Evolutionary conservation across 2,888 invertebrate species (phyloP).

Genomic region (Escarpia spicata): DNA sequence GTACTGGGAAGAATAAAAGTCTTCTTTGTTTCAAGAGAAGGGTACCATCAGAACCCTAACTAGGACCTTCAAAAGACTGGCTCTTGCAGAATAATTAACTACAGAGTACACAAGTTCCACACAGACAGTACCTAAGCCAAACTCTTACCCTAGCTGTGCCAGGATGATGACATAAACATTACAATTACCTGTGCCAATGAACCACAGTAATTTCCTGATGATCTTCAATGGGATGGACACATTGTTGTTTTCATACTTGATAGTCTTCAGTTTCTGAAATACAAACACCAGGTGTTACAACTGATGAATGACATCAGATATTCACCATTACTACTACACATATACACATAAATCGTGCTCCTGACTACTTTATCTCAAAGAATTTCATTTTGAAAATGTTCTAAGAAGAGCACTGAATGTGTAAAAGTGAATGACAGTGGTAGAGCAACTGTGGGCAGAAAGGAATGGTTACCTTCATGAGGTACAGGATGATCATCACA

Average conservation of each 20-base stretch:
- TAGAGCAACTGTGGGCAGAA: background rate
- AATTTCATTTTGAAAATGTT: background rate
- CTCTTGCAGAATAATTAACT: background rate
- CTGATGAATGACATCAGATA: background rate
- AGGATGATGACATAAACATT: background rate
- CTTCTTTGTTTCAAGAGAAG: background rate
- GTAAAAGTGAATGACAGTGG: no score
- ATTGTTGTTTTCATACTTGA: constrained; percentile 30
- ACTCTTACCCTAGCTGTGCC: background rate
- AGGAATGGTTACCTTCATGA: constrained; percentile 39
- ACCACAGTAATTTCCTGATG: constrained; percentile 35
- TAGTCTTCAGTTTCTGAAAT: constrained; percentile 36
- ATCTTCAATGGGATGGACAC: constrained; percentile 26
- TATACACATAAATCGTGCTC: background rate
- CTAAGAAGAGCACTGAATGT: background rate
- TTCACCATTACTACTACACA: background rate
- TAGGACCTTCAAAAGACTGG: background rate
- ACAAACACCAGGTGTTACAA: background rate
- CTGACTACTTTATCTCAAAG: background rate
- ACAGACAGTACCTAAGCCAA: background rate
- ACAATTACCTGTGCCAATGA: constrained; percentile 34
- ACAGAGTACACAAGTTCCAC: background rate
- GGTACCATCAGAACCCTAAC: background rate
- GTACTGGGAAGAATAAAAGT: background rate
- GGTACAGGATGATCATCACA: constrained; percentile 39